phyloP scores from a whole-genome alignment of 2,113 vertebrate species.

The Rattus norvegicus region DNA sequence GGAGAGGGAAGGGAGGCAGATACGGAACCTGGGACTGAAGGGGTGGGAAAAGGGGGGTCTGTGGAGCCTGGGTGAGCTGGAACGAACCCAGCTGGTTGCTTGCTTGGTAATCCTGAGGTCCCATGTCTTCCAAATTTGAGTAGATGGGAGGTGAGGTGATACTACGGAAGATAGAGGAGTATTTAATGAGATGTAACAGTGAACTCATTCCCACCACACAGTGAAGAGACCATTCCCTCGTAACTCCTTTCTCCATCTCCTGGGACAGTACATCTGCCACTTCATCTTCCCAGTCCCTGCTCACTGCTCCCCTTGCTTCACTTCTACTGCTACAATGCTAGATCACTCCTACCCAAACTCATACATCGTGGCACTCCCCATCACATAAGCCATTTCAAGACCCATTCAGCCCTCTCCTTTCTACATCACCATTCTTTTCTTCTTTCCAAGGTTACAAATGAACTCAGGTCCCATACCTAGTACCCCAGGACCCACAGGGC shows the following conservation, averaged over 20 bases:
- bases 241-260: neutral
- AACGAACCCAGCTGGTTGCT: conserved; percentile 81
- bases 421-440: neutral
- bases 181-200: neutral
- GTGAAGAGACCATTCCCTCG: neutral
- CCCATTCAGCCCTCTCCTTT: neutral
- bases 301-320: neutral
- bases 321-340: neutral
- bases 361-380: neutral
- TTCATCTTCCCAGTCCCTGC: neutral
- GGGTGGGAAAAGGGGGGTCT: conserved; percentile 79
- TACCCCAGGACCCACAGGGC: conserved; percentile 59
- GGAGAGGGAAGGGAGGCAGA: conserved; percentile 80
- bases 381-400: neutral
- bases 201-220: rapidly evolving
- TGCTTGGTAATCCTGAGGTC: conserved; percentile 83
- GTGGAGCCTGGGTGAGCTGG: conserved; percentile 78
- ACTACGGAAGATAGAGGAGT: conserved; percentile 67
- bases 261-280: no score
- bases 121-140: conserved; percentile 85
- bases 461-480: conserved; percentile 49
- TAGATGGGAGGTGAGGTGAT: conserved; percentile 67
- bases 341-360: neutral
- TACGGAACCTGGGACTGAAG: conserved; percentile 82
- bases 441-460: neutral